Conservation (phyloP, 2,888 invertebrate species). For the Matsumyia berberina region DNA sequence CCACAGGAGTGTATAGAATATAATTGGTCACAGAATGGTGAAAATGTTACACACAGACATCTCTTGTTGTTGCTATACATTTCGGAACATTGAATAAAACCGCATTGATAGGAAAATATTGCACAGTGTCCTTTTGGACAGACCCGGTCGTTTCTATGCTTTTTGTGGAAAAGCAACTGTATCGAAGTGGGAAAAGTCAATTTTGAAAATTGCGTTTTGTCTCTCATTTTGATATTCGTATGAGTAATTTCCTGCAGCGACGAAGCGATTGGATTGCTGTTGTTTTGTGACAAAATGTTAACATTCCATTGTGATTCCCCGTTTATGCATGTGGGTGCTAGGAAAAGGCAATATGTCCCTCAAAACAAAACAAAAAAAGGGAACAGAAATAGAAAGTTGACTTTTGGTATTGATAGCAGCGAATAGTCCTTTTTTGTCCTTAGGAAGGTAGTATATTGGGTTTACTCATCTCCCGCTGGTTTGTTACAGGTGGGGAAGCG, state of each 20-base stretch:
- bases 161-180: neutral
- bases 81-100: too few species aligned
- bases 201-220: conserved; percentile 31
- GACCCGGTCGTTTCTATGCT: neutral
- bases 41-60: too few species aligned
- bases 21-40: too few species aligned
- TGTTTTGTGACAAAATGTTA: neutral
- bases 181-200: conserved; percentile 6
- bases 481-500: too few species aligned
- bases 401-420: conserved; percentile 6
- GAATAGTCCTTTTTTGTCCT: neutral
- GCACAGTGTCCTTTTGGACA: neutral
- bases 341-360: too few species aligned
- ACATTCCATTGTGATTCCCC: neutral
- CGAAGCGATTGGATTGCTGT: neutral
- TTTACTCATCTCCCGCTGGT: neutral
- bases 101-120: conserved; percentile 2
- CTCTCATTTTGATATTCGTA: conserved; percentile 33
- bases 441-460: neutral
- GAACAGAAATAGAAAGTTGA: conserved; percentile 3
- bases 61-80: too few species aligned
- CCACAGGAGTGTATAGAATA: too few species aligned
- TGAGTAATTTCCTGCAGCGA: conserved; percentile 17
- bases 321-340: too few species aligned
- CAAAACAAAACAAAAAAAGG: conserved; percentile 1